phyloP scores from a whole-genome alignment of 30 jellyfish, hydroid and myxozoan genomes.

The Clytia hemisphaerica region DNA sequence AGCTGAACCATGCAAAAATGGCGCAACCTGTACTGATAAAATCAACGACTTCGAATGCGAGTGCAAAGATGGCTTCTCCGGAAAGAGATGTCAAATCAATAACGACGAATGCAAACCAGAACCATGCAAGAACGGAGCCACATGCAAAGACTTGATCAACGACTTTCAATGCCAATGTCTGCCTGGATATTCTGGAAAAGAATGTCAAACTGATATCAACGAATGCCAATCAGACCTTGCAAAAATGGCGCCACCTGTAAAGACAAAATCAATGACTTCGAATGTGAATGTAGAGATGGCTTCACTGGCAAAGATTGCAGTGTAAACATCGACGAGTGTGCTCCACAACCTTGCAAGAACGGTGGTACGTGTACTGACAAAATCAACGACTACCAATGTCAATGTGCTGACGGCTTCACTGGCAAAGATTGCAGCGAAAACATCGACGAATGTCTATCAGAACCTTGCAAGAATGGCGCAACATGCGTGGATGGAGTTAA shows the following conservation, averaged over 20 bases:
- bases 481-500: conserved; percentile 22
- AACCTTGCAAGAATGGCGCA: conserved; percentile 30
- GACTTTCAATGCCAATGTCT: conserved; percentile 44
- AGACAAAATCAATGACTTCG: conserved; percentile 56
- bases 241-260: conserved; percentile 50
- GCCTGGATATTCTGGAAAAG: conserved; percentile 59
- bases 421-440: conserved; percentile 44
- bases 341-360: conserved; percentile 26
- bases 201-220: conserved; percentile 47
- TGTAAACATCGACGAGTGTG: conserved; percentile 28
- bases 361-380: conserved; percentile 42
- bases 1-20: conserved; percentile 61
- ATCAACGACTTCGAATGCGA: conserved; percentile 43
- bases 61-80: conserved; percentile 58
- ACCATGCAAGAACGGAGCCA: conserved; percentile 58
- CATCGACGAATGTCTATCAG: conserved; percentile 26
- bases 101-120: conserved; percentile 58
- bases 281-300: conserved; percentile 71
- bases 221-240: conserved; percentile 73
- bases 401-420: conserved; percentile 43
- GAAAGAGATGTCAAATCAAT: conserved; percentile 48
- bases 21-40: conserved; percentile 57
- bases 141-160: conserved; percentile 58
- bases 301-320: conserved; percentile 57
- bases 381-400: conserved; percentile 35